Conservation (phyloP, 2,113 vertebrate genomes). For the Blennius ocellaris region DNA sequence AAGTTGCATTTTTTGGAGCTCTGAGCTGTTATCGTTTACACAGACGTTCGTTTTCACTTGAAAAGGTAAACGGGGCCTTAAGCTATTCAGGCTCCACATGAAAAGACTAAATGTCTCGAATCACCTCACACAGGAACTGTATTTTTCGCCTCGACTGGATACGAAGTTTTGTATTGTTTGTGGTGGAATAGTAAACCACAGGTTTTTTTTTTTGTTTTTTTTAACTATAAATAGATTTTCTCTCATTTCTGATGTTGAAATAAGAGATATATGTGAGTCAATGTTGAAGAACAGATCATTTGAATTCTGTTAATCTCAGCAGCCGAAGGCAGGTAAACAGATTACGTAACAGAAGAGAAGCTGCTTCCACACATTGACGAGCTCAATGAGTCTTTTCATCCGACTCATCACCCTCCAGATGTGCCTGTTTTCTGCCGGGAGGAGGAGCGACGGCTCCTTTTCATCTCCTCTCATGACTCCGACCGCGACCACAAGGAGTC, state of each 20-base stretch:
- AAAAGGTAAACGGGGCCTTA: no score
- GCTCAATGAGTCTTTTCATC: slow-evolving; percentile 31
- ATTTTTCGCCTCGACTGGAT: no score
- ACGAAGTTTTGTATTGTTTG: no score
- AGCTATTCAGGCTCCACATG: neutral
- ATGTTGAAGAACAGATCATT: neutral
- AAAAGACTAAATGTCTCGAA: no score
- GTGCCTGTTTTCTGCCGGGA: slow-evolving; percentile 17
- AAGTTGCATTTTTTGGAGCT: neutral
- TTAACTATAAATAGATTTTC: no score
- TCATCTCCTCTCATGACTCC: neutral
- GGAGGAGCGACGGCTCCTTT: neutral
- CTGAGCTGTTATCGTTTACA: neutral
- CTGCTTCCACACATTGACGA: slow-evolving; percentile 3
- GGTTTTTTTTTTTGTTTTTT: neutral
- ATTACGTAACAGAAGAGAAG: slow-evolving; percentile 22
- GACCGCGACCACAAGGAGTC: slow-evolving; percentile 42
- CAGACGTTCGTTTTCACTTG: no score
- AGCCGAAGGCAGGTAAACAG: slow-evolving; percentile 25
- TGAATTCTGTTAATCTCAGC: neutral
- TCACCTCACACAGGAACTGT: no score
- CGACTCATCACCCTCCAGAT: slow-evolving; percentile 40
- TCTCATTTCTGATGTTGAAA: no score
- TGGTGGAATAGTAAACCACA: no score
- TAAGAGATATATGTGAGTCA: no score